These are phyloP conservation scores for Xenentodon cancila DNA, from an alignment of 2,797 vertebrate species.

Conservation along the genomic window DNA sequence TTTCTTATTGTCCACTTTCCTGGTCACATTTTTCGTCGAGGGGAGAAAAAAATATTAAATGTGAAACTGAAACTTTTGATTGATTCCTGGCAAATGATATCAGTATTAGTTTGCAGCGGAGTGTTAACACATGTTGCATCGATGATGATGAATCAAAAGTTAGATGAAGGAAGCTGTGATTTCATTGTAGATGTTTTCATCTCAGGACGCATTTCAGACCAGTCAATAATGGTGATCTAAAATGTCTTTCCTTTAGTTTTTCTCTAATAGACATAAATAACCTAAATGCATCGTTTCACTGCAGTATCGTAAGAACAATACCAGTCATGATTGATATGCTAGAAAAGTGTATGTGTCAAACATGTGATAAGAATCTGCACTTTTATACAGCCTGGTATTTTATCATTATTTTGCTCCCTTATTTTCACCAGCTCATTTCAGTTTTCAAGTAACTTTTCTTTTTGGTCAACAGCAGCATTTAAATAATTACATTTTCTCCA, in stretches of 20 bases:
- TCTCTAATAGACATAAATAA: neutral
- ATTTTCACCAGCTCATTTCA: conserved; percentile 3
- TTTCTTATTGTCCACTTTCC: conserved; percentile 17
- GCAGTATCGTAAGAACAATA: neutral
- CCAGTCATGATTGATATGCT: too few relatives aligned
- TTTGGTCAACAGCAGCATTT: neutral
- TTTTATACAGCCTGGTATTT: neutral
- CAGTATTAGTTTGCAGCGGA: conserved; percentile 12
- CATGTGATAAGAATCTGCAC: too few relatives aligned
- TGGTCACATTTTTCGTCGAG: conserved; percentile 13
- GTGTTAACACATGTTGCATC: neutral
- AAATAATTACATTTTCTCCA: conserved; percentile 4
- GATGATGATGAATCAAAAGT: conserved; percentile 19
- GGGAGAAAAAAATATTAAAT: conserved; percentile 5
- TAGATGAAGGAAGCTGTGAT: conserved; percentile 1
- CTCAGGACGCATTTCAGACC: too few relatives aligned
- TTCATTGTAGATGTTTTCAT: too few relatives aligned
- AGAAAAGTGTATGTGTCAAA: too few relatives aligned
- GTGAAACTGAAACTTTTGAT: conserved; percentile 1
- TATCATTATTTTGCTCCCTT: neutral
- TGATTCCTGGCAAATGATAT: conserved; percentile 14
- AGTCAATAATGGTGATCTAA: too few relatives aligned
- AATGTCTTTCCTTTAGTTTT: conserved; percentile 1
- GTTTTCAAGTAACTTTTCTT: neutral
- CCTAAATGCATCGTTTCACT: too few relatives aligned